These are phyloP conservation scores for Podarcis siculus DNA, from an alignment of 2,797 vertebrate genomes.

Conservation along the genomic window DNA sequence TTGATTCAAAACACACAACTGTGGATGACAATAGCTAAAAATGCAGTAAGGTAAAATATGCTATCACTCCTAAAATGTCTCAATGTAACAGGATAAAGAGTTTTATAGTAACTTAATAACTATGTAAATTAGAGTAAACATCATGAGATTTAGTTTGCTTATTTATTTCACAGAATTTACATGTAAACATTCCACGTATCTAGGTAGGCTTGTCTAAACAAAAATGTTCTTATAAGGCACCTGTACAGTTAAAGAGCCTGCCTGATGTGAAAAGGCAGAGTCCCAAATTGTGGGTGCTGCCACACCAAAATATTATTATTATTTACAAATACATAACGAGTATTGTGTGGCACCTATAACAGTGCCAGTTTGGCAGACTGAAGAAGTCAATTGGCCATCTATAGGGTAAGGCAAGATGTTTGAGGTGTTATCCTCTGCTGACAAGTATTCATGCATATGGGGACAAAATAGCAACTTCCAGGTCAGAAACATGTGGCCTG, in stretches of 20 bases:
- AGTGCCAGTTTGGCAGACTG: too few relatives aligned
- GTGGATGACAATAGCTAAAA: constrained; percentile 28
- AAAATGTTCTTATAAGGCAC: too few relatives aligned
- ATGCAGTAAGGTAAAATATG: constrained; percentile 22
- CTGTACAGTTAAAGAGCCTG: too few relatives aligned
- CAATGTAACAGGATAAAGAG: not conserved
- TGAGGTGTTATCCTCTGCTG: not conserved
- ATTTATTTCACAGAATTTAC: too few relatives aligned
- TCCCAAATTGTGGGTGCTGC: too few relatives aligned
- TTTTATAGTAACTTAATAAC: not conserved
- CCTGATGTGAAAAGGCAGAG: too few relatives aligned
- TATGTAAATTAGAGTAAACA: not conserved
- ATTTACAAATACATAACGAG: too few relatives aligned
- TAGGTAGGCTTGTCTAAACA: too few relatives aligned
- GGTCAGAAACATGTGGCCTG: not conserved
- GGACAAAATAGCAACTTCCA: not conserved
- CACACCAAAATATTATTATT: too few relatives aligned
- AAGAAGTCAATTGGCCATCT: too few relatives aligned
- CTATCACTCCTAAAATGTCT: constrained; percentile 18
- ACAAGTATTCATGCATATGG: not conserved
- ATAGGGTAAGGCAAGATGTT: not conserved
- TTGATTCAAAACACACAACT: not conserved
- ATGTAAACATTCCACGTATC: too few relatives aligned
- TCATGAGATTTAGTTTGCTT: not conserved
- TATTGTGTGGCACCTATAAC: too few relatives aligned